Base-by-base conservation (phyloP, 2,797 vertebrate species). In the Coreius guichenoti region DNA sequence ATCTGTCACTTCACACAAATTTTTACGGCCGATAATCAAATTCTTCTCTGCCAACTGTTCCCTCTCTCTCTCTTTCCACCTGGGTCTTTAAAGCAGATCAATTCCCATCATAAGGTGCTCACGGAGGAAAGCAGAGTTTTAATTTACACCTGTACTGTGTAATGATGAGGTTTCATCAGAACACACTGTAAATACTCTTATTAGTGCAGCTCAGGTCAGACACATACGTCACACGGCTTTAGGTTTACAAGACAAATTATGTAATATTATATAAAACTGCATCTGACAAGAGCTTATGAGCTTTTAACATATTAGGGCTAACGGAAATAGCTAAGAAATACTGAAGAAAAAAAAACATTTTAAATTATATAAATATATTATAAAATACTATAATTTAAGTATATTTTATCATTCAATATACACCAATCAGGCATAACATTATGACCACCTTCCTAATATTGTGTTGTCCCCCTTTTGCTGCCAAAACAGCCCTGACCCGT, bases 101-200 rank as follows among this genome's bases (percentile, higher is more conserved):
- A 90, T 92, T 90, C 87, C 80, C 82, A 73, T 79, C 88, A 84
- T 80, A 87, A 81, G 80, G 70, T 80, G 45, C 80, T 83, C 65
- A 23, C 36, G 23, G 75, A 77, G 72, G 51, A 65, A 16, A 36
- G 78, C 72, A 81, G 81, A 49, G 73, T 88, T 88, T 86, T 85
- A 74, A 91, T 89, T 90, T 88, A 87, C 79, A 89, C 89, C 85
- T 90, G 78, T 83, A 82, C 84, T 91, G 91, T 49, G 73, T 79
- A 89, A 92, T 86, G 80, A 92, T 81, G 47, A 39, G 29, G 69
- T 72, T 76, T 69, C 82, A 49, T 33, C 39, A 77, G 70, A 77
- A 86, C 68, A 70, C 74, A 79, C 58, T 87, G 85, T 88, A 89
- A 90, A 89, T 79, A 70, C 77, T 68, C 81, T 81, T 82, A 83